Conservation (phyloP, 92 coral and sea anemone species). For the Pocillopora meandrina region DNA sequence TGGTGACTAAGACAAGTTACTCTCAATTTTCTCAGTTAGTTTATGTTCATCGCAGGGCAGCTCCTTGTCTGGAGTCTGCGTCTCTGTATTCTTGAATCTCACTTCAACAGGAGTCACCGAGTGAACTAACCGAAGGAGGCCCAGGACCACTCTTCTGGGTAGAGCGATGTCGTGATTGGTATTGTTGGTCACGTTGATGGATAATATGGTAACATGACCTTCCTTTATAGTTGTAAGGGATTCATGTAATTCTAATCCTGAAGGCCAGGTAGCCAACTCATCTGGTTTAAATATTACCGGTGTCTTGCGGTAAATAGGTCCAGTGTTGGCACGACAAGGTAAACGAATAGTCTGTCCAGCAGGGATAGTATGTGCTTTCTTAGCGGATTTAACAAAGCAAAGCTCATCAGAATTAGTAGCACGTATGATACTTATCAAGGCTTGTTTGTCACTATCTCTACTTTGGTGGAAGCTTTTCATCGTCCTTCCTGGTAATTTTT, state of each 20-base stretch:
- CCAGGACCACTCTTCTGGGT: conserved; percentile 50
- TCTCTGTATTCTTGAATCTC: conserved; percentile 23
- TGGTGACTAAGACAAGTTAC: neutral
- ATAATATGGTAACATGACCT: conserved; percentile 28
- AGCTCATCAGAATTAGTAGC: conserved; percentile 22
- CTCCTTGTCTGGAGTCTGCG: neutral
- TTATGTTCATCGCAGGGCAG: neutral
- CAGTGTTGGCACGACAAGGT: conserved; percentile 1
- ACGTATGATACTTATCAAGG: neutral
- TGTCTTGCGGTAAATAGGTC: neutral
- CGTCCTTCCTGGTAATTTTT: conserved; percentile 36
- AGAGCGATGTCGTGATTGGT: conserved; percentile 51
- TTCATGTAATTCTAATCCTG: conserved; percentile 43
- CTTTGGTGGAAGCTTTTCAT: conserved; percentile 48
- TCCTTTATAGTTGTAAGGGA: conserved; percentile 37
- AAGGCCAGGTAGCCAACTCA: conserved; percentile 12
- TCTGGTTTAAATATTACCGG: conserved; percentile 39
- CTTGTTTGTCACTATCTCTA: neutral
- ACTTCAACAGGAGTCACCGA: conserved; percentile 61
- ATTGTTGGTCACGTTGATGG: conserved; percentile 33
- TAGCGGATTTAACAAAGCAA: conserved; percentile 15
- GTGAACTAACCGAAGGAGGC: conserved; percentile 52
- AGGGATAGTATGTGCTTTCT: conserved; percentile 8
- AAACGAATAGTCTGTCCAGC: conserved; percentile 10
- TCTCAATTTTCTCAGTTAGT: neutral